phyloP scores from a whole-genome alignment of 2,888 invertebrate species.

The Mythimna loreyi region DNA sequence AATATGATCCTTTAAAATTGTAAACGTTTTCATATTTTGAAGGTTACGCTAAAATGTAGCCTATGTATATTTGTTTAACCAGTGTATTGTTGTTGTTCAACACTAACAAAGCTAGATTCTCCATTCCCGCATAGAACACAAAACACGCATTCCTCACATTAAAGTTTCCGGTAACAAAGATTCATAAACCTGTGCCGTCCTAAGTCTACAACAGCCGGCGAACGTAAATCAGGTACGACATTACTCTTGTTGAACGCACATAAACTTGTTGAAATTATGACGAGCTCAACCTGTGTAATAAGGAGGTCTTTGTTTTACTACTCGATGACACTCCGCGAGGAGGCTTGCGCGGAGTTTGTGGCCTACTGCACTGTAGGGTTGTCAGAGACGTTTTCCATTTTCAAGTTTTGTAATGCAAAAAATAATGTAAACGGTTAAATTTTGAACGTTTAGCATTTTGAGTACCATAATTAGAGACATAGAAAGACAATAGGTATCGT shows the following conservation, averaged over 20 bases:
- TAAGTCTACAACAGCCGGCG: constrained; percentile 63
- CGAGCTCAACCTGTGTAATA: constrained; percentile 66
- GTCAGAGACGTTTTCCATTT: constrained; percentile 5
- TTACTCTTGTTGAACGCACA: constrained; percentile 68
- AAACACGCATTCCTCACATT: constrained; percentile 43
- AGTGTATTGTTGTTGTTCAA: not conserved
- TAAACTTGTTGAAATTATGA: constrained; percentile 71
- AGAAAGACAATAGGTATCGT: too few species aligned
- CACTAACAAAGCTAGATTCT: not conserved
- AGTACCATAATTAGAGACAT: too few species aligned
- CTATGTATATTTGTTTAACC: too few species aligned
- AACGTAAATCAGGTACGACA: constrained; percentile 68
- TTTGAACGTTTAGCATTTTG: too few species aligned
- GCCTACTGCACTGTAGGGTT: constrained; percentile 49
- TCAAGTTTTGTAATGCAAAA: not conserved
- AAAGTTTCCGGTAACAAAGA: constrained; percentile 60
- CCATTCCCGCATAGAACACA: constrained; percentile 16
- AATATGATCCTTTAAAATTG: too few species aligned
- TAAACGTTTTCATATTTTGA: too few species aligned
- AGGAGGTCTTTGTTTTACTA: constrained; percentile 70
- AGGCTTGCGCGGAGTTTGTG: constrained; percentile 59
- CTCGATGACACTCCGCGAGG: constrained; percentile 67
- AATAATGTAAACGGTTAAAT: too few species aligned
- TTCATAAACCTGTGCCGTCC: constrained; percentile 65
- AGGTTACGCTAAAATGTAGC: too few species aligned